Conservation (phyloP, 2,113 vertebrate species). For the Coryphaenoides rupestris region DNA sequence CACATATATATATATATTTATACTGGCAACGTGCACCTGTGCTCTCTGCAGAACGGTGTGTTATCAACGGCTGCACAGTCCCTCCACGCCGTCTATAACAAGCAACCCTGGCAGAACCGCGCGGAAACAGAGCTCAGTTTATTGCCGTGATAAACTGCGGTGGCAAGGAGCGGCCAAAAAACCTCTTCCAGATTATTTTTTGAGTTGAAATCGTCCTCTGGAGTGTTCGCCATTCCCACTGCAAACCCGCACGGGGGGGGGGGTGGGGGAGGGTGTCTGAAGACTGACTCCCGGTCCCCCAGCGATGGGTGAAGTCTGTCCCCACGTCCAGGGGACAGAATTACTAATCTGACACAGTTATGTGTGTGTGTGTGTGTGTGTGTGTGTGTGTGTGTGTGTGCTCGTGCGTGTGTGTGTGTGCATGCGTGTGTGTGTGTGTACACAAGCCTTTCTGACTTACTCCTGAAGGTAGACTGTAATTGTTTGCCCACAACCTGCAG, state of each 20-base stretch:
- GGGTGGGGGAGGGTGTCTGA: no score
- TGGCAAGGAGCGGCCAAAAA: conserved; percentile 35
- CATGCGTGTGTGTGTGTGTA: background rate
- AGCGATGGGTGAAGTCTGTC: background rate
- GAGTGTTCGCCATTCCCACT: conserved; percentile 14
- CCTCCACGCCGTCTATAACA: background rate
- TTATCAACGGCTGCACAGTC: no score
- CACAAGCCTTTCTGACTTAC: background rate
- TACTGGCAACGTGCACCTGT: no score
- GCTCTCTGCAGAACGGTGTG: no score
- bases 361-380: conserved; percentile 6
- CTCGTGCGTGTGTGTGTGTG: background rate
- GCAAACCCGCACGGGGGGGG: no score
- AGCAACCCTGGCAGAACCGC: background rate
- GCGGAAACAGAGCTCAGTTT: conserved; percentile 17
- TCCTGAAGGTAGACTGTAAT: background rate
- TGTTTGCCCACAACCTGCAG: background rate
- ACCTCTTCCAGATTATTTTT: conserved; percentile 37
- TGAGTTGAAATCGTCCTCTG: conserved; percentile 37
- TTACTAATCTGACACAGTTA: conserved; percentile 7
- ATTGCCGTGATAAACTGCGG: conserved; percentile 38
- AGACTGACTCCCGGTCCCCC: background rate
- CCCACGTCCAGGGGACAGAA: conserved; percentile 5
- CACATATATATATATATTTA: background rate
- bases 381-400: conserved; percentile 16